phyloP scores from a whole-genome alignment of 2,113 vertebrate species.

The Urocynchramus pylzowi region DNA sequence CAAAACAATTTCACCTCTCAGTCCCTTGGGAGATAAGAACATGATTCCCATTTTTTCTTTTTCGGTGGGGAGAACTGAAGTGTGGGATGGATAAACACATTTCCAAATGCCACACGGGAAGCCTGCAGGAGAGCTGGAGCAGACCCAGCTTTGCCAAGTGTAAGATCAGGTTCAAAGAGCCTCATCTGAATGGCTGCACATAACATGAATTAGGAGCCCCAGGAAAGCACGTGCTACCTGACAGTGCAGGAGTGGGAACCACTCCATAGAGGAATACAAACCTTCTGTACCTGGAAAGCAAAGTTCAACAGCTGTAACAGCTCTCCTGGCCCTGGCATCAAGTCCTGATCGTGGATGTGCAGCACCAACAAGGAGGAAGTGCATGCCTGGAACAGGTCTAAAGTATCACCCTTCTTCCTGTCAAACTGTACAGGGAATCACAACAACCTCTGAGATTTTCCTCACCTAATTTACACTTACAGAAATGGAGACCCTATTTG shows the following conservation, averaged over 20 bases:
- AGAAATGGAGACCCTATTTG: background rate
- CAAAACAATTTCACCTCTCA: background rate
- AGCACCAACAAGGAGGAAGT: background rate
- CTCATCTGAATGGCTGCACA: fast-evolving
- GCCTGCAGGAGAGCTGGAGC: background rate
- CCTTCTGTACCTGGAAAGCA: background rate
- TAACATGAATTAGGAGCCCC: background rate
- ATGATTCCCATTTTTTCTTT: background rate
- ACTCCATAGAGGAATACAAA: background rate
- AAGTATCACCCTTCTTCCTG: background rate
- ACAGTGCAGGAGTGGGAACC: background rate
- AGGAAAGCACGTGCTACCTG: background rate
- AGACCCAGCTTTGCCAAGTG: background rate
- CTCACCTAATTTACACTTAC: background rate
- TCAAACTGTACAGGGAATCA: background rate
- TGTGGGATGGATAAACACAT: background rate
- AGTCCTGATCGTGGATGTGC: background rate
- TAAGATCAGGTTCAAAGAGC: background rate
- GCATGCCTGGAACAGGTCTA: background rate
- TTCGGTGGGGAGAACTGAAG: fast-evolving
- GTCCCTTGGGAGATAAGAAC: background rate
- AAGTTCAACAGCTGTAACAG: background rate
- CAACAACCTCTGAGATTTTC: background rate
- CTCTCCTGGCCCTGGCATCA: background rate
- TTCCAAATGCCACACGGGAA: background rate